Evolutionary conservation across 2,113 vertebrate genomes (phyloP).

Genomic region (Limanda limanda): DNA sequence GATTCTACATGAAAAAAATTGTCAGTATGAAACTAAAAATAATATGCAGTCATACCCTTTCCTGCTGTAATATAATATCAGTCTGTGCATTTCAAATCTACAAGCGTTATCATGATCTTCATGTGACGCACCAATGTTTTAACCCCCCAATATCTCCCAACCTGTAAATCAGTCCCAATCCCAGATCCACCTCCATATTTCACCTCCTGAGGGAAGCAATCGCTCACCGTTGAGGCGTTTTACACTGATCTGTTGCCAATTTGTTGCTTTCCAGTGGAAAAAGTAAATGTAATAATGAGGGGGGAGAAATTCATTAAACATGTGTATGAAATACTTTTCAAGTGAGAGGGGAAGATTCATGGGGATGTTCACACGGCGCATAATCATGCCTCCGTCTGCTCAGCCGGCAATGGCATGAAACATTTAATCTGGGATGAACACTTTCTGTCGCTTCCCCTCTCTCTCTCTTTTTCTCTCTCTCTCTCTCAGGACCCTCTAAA

Average conservation of each 20-base stretch:
- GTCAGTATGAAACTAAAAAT: slow-evolving; percentile 10
- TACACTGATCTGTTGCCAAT: slow-evolving; percentile 72
- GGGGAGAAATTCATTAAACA: slow-evolving; percentile 74
- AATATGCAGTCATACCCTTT: background rate
- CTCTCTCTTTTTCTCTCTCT: slow-evolving; percentile 10
- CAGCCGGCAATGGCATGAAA: slow-evolving; percentile 78
- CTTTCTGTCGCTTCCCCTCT: slow-evolving; percentile 63
- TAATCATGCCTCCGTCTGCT: slow-evolving; percentile 87
- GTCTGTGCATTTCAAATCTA: slow-evolving; percentile 15
- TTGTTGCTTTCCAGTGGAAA: slow-evolving; percentile 71
- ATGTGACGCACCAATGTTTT: slow-evolving; percentile 11
- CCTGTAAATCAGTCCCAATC: slow-evolving; percentile 31
- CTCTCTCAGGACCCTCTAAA: slow-evolving; percentile 54
- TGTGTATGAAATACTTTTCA: slow-evolving; percentile 75
- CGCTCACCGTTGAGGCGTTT: slow-evolving; percentile 59
- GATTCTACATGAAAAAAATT: slow-evolving; percentile 9
- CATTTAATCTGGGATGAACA: slow-evolving; percentile 91
- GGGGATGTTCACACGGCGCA: slow-evolving; percentile 74
- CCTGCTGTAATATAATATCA: background rate
- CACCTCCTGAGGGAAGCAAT: slow-evolving; percentile 36
- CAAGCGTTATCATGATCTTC: slow-evolving; percentile 30
- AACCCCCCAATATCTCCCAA: slow-evolving; percentile 22
- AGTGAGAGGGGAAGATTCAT: slow-evolving; percentile 79
- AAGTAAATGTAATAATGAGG: slow-evolving; percentile 75
- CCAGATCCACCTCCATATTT: slow-evolving; percentile 30